phyloP scores from a whole-genome alignment of 2,888 invertebrate genomes.

The Dioctria linearis region DNA sequence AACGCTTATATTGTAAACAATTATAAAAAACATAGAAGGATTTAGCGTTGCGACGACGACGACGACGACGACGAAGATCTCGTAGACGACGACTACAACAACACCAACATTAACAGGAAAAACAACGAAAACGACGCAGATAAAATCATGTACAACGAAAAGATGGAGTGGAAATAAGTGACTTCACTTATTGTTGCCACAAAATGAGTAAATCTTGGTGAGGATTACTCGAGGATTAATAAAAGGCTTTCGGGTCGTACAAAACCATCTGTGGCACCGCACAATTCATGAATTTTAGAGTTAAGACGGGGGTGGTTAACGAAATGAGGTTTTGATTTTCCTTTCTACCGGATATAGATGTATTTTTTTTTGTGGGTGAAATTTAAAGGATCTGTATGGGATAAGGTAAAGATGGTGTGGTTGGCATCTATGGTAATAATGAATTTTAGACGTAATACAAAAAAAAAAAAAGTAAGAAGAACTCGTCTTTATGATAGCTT shows the following conservation, averaged over 20 bases:
- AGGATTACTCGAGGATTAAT: slow-evolving; percentile 51
- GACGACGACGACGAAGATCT: neutral
- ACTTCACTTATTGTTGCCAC: slow-evolving; percentile 52
- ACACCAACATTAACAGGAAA: neutral
- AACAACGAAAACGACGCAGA: neutral
- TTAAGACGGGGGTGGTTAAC: slow-evolving; percentile 1
- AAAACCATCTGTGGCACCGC: slow-evolving; percentile 54
- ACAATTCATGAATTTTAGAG: slow-evolving; percentile 49
- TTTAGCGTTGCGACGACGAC: neutral
- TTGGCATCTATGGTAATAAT: slow-evolving; percentile 33
- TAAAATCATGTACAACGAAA: slow-evolving; percentile 16
- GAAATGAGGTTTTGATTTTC: slow-evolving; percentile 28
- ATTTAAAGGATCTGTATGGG: neutral
- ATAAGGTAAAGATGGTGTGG: neutral
- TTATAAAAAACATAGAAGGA: no score
- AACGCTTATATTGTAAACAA: neutral
- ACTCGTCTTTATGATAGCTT: neutral
- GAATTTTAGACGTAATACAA: slow-evolving; percentile 1
- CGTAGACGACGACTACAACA: no score
- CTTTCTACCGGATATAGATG: neutral
- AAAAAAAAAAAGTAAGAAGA: no score
- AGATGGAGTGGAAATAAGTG: slow-evolving; percentile 39
- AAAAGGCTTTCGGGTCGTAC: slow-evolving; percentile 51
- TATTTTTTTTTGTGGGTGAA: slow-evolving; percentile 5
- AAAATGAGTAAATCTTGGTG: slow-evolving; percentile 52